Conservation (phyloP, 1,140 invertebrate species). For the Onthophagus taurus region DNA sequence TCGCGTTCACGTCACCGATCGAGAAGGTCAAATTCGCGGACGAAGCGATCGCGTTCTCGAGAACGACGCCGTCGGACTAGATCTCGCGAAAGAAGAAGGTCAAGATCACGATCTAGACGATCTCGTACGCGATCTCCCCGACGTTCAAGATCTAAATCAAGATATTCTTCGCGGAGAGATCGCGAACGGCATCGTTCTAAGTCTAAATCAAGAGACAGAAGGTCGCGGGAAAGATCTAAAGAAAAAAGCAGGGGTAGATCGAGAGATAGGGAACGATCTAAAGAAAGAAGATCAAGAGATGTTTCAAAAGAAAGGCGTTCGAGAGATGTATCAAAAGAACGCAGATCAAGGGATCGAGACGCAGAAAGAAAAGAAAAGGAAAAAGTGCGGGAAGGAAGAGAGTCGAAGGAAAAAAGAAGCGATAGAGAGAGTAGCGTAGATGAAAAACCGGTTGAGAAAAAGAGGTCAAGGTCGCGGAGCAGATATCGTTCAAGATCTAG, state of each 20-base stretch:
- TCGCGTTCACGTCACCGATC: slow-evolving; percentile 51
- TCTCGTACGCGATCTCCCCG: slow-evolving; percentile 9
- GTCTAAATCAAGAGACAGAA: slow-evolving; percentile 36
- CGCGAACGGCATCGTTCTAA: slow-evolving; percentile 40
- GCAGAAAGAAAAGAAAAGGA: slow-evolving; percentile 26
- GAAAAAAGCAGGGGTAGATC: slow-evolving; percentile 27
- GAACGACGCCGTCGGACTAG: slow-evolving; percentile 38
- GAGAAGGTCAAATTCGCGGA: slow-evolving; percentile 35
- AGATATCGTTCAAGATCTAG: slow-evolving; percentile 37
- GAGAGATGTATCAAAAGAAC: slow-evolving; percentile 25
- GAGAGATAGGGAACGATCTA: slow-evolving; percentile 40
- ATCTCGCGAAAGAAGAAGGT: slow-evolving; percentile 32
- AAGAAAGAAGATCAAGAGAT: slow-evolving; percentile 15
- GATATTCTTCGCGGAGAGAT: slow-evolving; percentile 28
- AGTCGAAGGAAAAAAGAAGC: slow-evolving; percentile 30
- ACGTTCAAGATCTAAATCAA: slow-evolving; percentile 38
- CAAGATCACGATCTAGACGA: slow-evolving; percentile 28
- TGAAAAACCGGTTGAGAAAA: slow-evolving; percentile 18
- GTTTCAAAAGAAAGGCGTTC: slow-evolving; percentile 15
- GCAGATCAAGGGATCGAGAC: slow-evolving; percentile 30
- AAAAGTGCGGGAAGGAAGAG: slow-evolving; percentile 35
- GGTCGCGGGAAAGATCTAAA: slow-evolving; percentile 32
- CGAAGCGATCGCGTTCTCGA: slow-evolving; percentile 37
- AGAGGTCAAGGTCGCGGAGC: slow-evolving; percentile 19
- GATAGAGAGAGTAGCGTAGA: slow-evolving; percentile 29